Evolutionary conservation across 1,140 invertebrate genomes (phyloP).

Genomic region (Xylocopa sonorina): DNA sequence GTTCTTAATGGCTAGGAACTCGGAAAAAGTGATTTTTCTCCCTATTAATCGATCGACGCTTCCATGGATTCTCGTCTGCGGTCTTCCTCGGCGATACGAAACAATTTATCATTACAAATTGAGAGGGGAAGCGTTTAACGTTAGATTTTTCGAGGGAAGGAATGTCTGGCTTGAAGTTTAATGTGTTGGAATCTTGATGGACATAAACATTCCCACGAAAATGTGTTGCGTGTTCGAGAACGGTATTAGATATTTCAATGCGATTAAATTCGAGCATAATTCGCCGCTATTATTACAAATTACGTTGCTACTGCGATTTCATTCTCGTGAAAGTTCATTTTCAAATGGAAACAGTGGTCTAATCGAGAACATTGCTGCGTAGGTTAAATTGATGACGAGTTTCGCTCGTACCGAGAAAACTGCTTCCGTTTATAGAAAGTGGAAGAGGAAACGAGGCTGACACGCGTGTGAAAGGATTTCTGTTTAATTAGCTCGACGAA

Average conservation of each 20-base stretch:
- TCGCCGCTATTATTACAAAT: neutral
- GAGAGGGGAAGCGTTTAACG: neutral
- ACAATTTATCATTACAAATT: conserved; percentile 11
- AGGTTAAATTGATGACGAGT: neutral
- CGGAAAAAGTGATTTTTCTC: neutral
- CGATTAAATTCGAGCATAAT: neutral
- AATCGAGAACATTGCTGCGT: neutral
- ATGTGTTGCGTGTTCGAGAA: too few relatives aligned
- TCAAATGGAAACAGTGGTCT: neutral
- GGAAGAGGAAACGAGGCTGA: too few relatives aligned
- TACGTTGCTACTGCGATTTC: neutral
- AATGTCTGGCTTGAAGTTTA: neutral
- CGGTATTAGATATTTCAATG: neutral
- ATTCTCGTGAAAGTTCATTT: neutral
- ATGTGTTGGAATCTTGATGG: too few relatives aligned
- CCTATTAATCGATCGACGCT: conserved; percentile 5
- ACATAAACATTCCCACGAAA: too few relatives aligned
- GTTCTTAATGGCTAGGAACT: conserved; percentile 1
- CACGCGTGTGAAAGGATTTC: neutral
- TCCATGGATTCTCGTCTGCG: neutral
- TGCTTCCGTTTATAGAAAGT: neutral
- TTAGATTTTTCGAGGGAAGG: neutral
- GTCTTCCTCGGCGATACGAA: neutral
- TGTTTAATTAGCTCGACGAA: neutral
- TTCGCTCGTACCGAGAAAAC: neutral